These are phyloP conservation scores for Peromyscus attwateri DNA, from an alignment of 2,797 vertebrate genomes.

Conservation along the genomic window DNA sequence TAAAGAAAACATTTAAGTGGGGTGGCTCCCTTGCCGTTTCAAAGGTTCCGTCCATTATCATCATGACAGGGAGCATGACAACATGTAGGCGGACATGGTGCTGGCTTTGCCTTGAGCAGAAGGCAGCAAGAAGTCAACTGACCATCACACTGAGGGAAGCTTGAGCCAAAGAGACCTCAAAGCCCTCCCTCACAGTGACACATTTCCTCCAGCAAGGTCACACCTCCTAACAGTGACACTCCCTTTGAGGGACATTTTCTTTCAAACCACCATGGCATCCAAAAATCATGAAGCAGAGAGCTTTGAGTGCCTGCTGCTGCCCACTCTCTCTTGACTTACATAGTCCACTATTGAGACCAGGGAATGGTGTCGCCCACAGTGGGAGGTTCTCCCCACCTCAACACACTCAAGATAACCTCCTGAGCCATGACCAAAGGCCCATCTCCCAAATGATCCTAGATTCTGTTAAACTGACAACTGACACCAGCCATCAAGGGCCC, in stretches of 20 bases:
- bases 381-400: background rate
- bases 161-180: background rate
- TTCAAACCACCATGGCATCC: background rate
- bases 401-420: background rate
- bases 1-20: background rate
- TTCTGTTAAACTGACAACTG: background rate
- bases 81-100: accelerated
- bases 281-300: background rate
- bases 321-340: background rate
- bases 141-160: background rate
- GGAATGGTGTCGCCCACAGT: background rate
- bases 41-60: background rate
- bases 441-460: background rate
- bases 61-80: background rate
- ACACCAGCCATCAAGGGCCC: background rate
- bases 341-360: too few species aligned
- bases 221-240: background rate
- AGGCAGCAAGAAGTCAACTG: background rate
- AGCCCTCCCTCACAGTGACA: background rate
- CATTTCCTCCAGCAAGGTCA: background rate
- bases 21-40: background rate
- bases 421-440: background rate
- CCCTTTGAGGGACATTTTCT: background rate
- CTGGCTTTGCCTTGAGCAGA: background rate
- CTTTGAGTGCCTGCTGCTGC: background rate